These are phyloP conservation scores for Apodemia mormo DNA, from an alignment of 2,888 invertebrate genomes.

Conservation along the genomic window DNA sequence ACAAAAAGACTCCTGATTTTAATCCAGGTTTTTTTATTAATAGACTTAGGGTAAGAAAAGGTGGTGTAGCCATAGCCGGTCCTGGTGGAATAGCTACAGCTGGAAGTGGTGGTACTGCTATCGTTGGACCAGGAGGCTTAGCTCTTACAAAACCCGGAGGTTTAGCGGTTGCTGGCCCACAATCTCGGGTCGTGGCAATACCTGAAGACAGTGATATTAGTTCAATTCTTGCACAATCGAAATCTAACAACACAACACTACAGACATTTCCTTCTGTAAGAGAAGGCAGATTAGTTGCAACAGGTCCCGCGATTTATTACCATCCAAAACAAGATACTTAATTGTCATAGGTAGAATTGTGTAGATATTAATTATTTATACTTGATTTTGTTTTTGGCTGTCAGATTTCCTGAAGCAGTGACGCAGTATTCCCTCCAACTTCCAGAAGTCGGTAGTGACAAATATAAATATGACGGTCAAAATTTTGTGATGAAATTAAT, in stretches of 20 bases:
- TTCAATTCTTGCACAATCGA: slow-evolving; percentile 71
- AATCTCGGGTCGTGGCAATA: slow-evolving; percentile 86
- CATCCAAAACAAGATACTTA: slow-evolving; percentile 65
- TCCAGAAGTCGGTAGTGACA: slow-evolving; percentile 43
- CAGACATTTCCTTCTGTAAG: slow-evolving; percentile 61
- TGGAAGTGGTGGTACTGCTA: slow-evolving; percentile 89
- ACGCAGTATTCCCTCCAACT: slow-evolving; percentile 29
- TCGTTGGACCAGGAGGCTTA: slow-evolving; percentile 89
- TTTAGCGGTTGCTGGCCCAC: slow-evolving; percentile 88
- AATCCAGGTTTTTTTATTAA: slow-evolving; percentile 86
- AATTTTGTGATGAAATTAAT: slow-evolving; percentile 50
- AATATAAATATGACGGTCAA: slow-evolving; percentile 58
- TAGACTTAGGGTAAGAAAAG: slow-evolving; percentile 85
- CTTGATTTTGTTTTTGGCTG: slow-evolving; percentile 53
- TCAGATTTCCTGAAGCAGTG: slow-evolving; percentile 51
- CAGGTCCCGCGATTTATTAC: slow-evolving; percentile 88
- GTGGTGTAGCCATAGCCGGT: slow-evolving; percentile 90
- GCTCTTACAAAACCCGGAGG: slow-evolving; percentile 89
- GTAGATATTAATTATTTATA: slow-evolving; percentile 36
- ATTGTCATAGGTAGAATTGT: slow-evolving; percentile 42
- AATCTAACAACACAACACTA: slow-evolving; percentile 45
- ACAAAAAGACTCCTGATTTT: slow-evolving; percentile 58
- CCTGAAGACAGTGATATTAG: slow-evolving; percentile 83
- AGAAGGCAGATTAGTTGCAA: slow-evolving; percentile 87
- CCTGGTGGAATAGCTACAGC: slow-evolving; percentile 92